These are phyloP conservation scores for pig (Sus scrofa) DNA, from an alignment of 2,113 vertebrate genomes.

Conservation along the genomic window DNA sequence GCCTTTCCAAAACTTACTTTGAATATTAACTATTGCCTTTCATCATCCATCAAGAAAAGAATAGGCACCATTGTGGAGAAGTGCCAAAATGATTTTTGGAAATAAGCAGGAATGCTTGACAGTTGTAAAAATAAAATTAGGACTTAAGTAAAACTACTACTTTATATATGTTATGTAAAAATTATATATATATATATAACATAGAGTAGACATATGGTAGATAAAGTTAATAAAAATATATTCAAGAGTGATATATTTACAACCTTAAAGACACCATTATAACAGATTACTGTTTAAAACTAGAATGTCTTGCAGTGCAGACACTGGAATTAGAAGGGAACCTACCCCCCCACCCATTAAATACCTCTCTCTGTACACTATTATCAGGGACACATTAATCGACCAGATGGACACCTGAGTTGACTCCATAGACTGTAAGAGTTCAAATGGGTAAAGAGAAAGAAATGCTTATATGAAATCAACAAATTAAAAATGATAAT, in stretches of 20 bases:
- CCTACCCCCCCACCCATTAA: background rate
- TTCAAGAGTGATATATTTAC: background rate
- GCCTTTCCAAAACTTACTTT: no score
- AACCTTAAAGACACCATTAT: background rate
- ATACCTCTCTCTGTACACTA: background rate
- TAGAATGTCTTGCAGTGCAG: background rate
- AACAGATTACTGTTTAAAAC: background rate
- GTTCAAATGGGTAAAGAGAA: background rate
- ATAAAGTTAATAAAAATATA: background rate
- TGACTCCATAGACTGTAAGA: background rate
- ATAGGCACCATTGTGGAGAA: no score
- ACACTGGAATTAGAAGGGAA: background rate
- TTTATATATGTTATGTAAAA: no score
- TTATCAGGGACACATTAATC: background rate
- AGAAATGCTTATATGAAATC: background rate
- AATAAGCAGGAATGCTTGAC: no score
- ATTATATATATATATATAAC: background rate
- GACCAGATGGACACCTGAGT: background rate
- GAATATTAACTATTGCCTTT: no score
- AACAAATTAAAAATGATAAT: background rate
- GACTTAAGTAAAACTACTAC: background rate
- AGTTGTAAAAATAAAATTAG: background rate
- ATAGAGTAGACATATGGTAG: background rate
- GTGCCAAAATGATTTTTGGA: no score
- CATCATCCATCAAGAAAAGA: no score